Base-by-base conservation (phyloP, 2,113 vertebrate species). In the Tursiops truncatus region DNA sequence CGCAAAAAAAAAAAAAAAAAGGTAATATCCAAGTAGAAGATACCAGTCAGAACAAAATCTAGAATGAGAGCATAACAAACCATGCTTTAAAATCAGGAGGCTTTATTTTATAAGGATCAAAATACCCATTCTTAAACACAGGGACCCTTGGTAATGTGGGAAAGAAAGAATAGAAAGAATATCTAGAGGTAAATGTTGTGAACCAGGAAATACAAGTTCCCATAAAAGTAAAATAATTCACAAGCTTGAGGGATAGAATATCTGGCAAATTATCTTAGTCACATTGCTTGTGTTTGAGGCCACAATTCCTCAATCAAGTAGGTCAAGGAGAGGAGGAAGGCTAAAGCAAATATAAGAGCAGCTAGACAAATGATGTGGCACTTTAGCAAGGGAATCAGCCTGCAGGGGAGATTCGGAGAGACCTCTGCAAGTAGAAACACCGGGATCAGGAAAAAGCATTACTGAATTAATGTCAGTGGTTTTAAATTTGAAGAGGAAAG, bases 401-500 rank as follows among this genome's bases (percentile, higher is more conserved):
- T 68, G 26, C 1, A 28, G 36, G 38, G 26, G 7, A 90, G 44
- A 62, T 80, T 67, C 38, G 11, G 36, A 86, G n/a, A 90, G 33
- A 25, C 7, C 12, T 65, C 26, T 41, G 23, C 8, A 50, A 67
- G 58, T 44, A 81, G 56, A 95, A 86, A 82, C 60, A 60, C 44
- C 13, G 7, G 28, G 17, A 70, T 91, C 36, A 71, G 70, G n/a
- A 87, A 79, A 79, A 71, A 65, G 17, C 25, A 68, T 71, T 53
- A 38, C 31, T 89, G 36, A 85, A 73, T 63, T 77, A 58, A 62
- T 10, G 33, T 70, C 63, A 47, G 8, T 53, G 12, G 20, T 50
- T 85, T 96, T 41, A 80, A 47, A 80, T 96, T 89, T 89, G 25
- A 73, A 79, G 31, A 88, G 47, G 36, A 50, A 79, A 65, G 25